phyloP scores from a whole-genome alignment of 2,888 invertebrate genomes.

The Euproctis similis region DNA sequence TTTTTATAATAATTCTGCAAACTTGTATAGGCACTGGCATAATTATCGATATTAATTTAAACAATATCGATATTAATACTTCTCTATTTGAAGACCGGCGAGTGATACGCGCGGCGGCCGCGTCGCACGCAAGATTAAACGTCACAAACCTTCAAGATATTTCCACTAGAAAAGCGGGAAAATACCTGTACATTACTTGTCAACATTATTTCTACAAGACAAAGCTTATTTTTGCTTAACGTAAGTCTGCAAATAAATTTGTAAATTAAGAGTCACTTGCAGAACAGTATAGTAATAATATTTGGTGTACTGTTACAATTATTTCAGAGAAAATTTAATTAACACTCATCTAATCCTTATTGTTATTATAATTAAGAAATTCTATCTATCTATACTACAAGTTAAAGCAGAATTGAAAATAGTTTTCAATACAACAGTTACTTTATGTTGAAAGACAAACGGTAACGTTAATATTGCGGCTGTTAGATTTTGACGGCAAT shows the following conservation, averaged over 20 bases:
- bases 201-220: constrained; percentile 21
- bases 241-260: constrained; percentile 12
- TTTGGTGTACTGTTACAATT: constrained; percentile 40
- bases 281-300: constrained; percentile 33
- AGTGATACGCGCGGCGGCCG: constrained; percentile 68
- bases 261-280: constrained; percentile 50
- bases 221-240: constrained; percentile 23
- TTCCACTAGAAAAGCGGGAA: constrained; percentile 36
- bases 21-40: too few species aligned
- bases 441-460: too few species aligned
- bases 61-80: constrained; percentile 11
- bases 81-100: constrained; percentile 43
- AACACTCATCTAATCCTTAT: constrained; percentile 19
- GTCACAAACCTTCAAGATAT: constrained; percentile 68
- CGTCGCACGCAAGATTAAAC: constrained; percentile 74
- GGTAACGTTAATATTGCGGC: too few species aligned
- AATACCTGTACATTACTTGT: constrained; percentile 22
- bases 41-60: too few species aligned
- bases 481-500: too few species aligned
- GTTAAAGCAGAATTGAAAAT: too few species aligned
- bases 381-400: too few species aligned
- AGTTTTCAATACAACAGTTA: too few species aligned
- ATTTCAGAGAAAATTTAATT: constrained; percentile 29
- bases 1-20: too few species aligned
- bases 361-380: constrained; percentile 2